phyloP scores from a whole-genome alignment of 2,113 vertebrate genomes.

The Ardeotis arabs region DNA sequence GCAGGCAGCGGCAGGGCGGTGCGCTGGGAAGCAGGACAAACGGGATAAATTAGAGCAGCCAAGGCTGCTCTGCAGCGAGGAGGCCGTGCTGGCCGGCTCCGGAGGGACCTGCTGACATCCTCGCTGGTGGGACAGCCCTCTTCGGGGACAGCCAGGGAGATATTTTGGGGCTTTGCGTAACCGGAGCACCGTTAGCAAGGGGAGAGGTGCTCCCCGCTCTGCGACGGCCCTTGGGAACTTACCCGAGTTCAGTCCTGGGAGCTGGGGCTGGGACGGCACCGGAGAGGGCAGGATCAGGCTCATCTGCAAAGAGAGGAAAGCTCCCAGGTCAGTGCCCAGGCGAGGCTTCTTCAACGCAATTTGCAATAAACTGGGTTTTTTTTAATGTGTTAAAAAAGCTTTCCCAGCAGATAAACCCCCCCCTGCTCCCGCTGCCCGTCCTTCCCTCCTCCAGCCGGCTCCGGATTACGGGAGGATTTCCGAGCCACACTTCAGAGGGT shows the following conservation, averaged over 20 bases:
- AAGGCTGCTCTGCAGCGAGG: accelerated
- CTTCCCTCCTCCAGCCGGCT: background rate
- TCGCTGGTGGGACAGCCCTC: background rate
- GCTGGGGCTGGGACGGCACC: constrained; percentile 61
- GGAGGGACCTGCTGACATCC: background rate
- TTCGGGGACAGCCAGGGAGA: background rate
- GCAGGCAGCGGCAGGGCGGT: background rate
- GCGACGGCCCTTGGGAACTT: constrained; percentile 45
- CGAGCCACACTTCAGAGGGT: background rate
- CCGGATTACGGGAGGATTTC: constrained; percentile 33
- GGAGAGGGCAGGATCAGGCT: constrained; percentile 69
- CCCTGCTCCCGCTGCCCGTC: background rate
- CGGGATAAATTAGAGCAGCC: background rate
- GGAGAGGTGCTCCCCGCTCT: accelerated
- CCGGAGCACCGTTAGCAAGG: background rate
- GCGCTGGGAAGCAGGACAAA: background rate
- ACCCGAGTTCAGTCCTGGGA: constrained; percentile 73
- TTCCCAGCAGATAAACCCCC: background rate
- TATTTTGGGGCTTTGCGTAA: background rate
- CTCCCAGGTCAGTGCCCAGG: background rate
- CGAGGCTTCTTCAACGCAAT: background rate
- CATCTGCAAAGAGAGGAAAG: constrained; percentile 75
- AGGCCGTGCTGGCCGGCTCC: background rate
- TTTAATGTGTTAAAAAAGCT: background rate
- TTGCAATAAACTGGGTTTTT: background rate